These are phyloP conservation scores for Psix sp. DNA, from an alignment of 1,140 invertebrate species.

Conservation along the genomic window DNA sequence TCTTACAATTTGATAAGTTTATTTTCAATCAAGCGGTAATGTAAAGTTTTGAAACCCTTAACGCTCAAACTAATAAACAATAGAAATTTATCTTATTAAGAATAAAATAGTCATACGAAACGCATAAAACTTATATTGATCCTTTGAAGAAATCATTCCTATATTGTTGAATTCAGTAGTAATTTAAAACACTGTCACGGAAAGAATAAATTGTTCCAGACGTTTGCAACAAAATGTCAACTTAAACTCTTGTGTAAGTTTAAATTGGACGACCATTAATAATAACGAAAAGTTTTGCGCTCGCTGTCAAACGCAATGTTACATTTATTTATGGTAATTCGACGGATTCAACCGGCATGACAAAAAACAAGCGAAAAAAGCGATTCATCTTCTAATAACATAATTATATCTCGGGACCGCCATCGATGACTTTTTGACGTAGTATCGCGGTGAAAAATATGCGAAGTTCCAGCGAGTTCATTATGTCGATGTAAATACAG, in stretches of 20 bases:
- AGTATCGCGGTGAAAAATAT: neutral
- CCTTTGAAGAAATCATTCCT: conserved; percentile 33
- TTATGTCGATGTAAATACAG: conserved; percentile 39
- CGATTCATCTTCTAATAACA: conserved; percentile 29
- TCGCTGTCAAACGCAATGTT: conserved; percentile 17
- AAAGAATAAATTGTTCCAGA: conserved; percentile 41
- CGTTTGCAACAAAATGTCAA: conserved; percentile 45
- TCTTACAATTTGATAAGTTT: too few species aligned
- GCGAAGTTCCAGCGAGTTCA: conserved; percentile 16
- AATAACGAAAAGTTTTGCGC: conserved; percentile 36
- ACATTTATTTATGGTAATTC: conserved; percentile 50
- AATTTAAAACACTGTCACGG: conserved; percentile 21
- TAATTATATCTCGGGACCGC: conserved; percentile 22
- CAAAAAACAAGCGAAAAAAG: neutral
- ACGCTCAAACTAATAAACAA: too few species aligned
- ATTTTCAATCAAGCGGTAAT: too few species aligned
- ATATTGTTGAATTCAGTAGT: conserved; percentile 28
- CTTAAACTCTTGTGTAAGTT: conserved; percentile 52
- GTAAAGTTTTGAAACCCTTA: too few species aligned
- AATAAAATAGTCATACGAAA: neutral
- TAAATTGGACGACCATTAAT: conserved; percentile 47
- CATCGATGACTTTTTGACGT: conserved; percentile 31
- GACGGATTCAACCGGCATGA: conserved; percentile 6
- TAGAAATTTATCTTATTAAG: too few species aligned
- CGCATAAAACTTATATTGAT: conserved; percentile 30